Conservation (phyloP, 2,888 invertebrate species). For the Baccha elongata region DNA sequence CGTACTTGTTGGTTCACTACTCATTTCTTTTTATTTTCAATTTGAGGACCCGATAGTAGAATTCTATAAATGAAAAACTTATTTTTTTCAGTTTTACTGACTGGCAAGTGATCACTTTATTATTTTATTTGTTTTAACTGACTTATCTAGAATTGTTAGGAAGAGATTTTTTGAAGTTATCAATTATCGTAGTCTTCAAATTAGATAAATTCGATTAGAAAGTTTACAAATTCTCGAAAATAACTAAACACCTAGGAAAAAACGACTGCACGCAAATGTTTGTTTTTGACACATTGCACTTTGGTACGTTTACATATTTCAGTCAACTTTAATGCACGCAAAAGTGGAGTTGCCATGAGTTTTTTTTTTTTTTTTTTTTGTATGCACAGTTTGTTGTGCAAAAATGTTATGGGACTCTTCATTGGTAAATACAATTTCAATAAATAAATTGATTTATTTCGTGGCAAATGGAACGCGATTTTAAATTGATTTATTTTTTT, state of each 20-base stretch:
- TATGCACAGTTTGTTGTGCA: too few relatives aligned
- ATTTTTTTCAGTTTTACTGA: neutral
- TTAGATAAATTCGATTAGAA: neutral
- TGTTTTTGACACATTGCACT: slow-evolving; percentile 1
- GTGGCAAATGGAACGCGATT: too few relatives aligned
- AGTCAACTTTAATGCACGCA: neutral
- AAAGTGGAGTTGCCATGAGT: neutral
- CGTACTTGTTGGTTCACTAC: slow-evolving; percentile 54
- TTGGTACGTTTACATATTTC: slow-evolving; percentile 27
- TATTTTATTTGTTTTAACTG: neutral
- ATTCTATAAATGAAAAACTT: slow-evolving; percentile 19
- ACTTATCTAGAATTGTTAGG: neutral
- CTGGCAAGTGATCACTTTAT: neutral
- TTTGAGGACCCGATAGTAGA: neutral
- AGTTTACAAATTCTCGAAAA: slow-evolving; percentile 17
- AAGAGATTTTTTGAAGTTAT: neutral
- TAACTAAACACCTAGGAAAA: neutral
- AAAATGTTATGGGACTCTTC: too few relatives aligned
- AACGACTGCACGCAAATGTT: slow-evolving; percentile 17
- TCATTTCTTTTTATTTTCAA: slow-evolving; percentile 44
- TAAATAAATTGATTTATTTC: too few relatives aligned
- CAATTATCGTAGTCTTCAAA: neutral
- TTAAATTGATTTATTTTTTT: too few relatives aligned
- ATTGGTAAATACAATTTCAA: too few relatives aligned
- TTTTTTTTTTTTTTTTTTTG: too few relatives aligned